phyloP scores from a whole-genome alignment of 2,113 vertebrate species.

The Anguilla rostrata region DNA sequence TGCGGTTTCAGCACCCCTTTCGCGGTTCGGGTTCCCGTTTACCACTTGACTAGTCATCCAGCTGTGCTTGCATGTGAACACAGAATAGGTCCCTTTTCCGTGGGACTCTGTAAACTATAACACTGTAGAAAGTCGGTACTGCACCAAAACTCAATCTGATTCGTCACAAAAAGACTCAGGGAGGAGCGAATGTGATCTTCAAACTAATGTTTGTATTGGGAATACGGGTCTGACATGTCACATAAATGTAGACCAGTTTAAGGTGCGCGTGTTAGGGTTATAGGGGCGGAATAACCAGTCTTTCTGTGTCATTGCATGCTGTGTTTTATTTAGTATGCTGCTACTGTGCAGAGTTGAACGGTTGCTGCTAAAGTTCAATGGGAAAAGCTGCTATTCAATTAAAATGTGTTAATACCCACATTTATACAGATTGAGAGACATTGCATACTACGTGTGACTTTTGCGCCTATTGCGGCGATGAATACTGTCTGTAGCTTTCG shows the following conservation, averaged over 20 bases:
- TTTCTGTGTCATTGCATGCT: slow-evolving; percentile 1
- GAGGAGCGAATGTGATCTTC: slow-evolving; percentile 61
- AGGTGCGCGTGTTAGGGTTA: slow-evolving; percentile 56
- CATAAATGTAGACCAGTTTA: slow-evolving; percentile 57
- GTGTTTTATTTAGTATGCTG: background rate
- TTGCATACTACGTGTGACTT: too few species aligned
- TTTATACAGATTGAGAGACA: too few species aligned
- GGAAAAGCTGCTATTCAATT: background rate
- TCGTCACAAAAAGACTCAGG: slow-evolving; percentile 58
- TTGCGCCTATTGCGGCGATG: too few species aligned
- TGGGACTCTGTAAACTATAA: slow-evolving; percentile 61
- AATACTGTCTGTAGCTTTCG: too few species aligned
- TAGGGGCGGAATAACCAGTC: slow-evolving; percentile 48
- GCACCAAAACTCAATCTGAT: slow-evolving; percentile 60
- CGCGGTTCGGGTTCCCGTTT: slow-evolving; percentile 92
- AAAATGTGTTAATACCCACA: too few species aligned
- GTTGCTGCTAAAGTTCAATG: background rate
- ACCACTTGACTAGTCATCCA: slow-evolving; percentile 89
- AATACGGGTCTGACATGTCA: slow-evolving; percentile 59
- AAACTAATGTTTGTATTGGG: slow-evolving; percentile 57
- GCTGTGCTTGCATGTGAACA: slow-evolving; percentile 79
- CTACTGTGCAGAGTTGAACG: background rate
- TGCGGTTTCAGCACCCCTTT: slow-evolving; percentile 72
- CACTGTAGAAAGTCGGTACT: slow-evolving; percentile 59
- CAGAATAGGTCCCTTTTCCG: slow-evolving; percentile 66